Conservation (phyloP, 1,140 invertebrate species). For the Drosophila arawakana region DNA sequence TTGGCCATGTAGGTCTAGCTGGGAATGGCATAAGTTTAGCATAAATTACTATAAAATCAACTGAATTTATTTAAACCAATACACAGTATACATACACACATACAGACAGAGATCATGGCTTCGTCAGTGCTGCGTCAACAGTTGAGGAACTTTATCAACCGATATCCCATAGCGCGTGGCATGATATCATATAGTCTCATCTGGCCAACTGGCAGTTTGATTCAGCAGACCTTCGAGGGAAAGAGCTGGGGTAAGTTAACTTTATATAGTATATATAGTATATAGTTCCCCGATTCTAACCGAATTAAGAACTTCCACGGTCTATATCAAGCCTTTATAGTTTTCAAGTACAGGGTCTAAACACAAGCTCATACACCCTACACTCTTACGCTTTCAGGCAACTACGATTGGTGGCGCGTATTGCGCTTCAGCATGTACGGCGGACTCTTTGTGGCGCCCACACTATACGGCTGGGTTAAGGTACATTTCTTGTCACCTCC, state of each 20-base stretch:
- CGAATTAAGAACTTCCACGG: too few species aligned
- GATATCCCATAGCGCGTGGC: slow-evolving; percentile 86
- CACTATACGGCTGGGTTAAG: slow-evolving; percentile 89
- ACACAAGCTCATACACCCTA: not conserved
- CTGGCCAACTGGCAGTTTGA: slow-evolving; percentile 89
- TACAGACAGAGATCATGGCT: slow-evolving; percentile 43
- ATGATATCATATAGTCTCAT: slow-evolving; percentile 91
- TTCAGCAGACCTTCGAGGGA: slow-evolving; percentile 87
- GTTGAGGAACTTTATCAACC: slow-evolving; percentile 64
- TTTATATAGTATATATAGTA: too few species aligned
- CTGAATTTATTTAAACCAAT: slow-evolving; percentile 15
- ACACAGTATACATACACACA: slow-evolving; percentile 21
- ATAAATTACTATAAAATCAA: slow-evolving; percentile 19
- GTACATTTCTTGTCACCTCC: slow-evolving; percentile 66
- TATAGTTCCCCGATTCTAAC: too few species aligned
- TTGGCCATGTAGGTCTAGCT: slow-evolving; percentile 27
- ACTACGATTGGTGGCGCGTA: slow-evolving; percentile 86
- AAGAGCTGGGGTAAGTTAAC: slow-evolving; percentile 73
- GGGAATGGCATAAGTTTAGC: slow-evolving; percentile 18
- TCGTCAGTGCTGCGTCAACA: slow-evolving; percentile 59
- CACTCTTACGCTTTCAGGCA: slow-evolving; percentile 44
- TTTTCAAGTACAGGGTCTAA: not conserved
- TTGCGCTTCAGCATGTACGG: slow-evolving; percentile 89
- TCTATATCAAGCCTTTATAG: too few species aligned
- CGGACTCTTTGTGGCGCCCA: slow-evolving; percentile 90